These are phyloP conservation scores for Drosophila nr. medialis DNA, from an alignment of 2,888 invertebrate genomes.

Conservation along the genomic window DNA sequence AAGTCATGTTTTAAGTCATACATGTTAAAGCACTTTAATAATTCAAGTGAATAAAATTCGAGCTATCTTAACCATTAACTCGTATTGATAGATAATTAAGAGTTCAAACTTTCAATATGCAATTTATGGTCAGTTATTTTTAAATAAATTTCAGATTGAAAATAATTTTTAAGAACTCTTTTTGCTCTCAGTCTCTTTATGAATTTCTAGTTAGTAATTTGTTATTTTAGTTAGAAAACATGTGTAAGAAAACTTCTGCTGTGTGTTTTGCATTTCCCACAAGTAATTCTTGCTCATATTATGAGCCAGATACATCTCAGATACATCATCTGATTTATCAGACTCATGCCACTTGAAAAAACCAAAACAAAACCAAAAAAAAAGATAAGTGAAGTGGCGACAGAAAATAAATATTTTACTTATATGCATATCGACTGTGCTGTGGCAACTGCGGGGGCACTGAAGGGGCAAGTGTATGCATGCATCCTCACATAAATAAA, in stretches of 20 bases:
- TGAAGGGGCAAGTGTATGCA: slow-evolving; percentile 27
- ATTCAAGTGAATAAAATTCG: background rate
- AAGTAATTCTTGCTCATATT: background rate
- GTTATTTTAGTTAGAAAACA: background rate
- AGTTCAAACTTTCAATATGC: too few species aligned
- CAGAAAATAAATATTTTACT: slow-evolving; percentile 50
- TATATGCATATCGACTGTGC: slow-evolving; percentile 27
- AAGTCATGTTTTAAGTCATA: background rate
- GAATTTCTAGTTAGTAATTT: background rate
- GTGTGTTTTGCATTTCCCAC: background rate
- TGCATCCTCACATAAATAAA: slow-evolving; percentile 54
- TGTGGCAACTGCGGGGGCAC: background rate
- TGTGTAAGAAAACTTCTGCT: background rate
- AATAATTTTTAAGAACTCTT: too few species aligned
- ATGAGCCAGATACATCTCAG: background rate
- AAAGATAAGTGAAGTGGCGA: slow-evolving; percentile 34
- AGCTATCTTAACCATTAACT: background rate
- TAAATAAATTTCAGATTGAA: too few species aligned
- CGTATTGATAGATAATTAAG: too few species aligned
- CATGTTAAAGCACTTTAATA: background rate
- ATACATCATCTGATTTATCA: background rate
- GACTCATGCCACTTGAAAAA: slow-evolving; percentile 7
- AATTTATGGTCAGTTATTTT: too few species aligned
- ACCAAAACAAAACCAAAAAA: slow-evolving; percentile 29
- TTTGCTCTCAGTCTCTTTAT: too few species aligned